Percentiles rank a stretch among this genome's conserved stretches.
Evolutionary conservation across 2,888 invertebrate species (phyloP).

Genomic region (Autographa gamma): DNA sequence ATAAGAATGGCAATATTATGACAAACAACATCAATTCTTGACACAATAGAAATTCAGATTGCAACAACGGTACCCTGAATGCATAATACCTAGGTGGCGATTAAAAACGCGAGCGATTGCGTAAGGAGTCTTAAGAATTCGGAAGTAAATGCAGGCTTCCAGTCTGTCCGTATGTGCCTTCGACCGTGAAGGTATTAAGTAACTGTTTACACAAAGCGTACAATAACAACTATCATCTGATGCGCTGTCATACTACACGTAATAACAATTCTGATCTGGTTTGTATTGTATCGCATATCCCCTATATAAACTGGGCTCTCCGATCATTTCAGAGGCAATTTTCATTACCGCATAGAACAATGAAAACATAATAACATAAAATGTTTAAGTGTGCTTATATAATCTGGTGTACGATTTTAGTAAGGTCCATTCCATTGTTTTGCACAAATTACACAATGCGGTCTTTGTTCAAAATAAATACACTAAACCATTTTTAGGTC

Average conservation of each 20-base stretch:
- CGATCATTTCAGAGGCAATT: background rate
- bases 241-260: slow-evolving; percentile 29
- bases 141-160: slow-evolving; percentile 80
- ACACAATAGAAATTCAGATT: slow-evolving; percentile 57
- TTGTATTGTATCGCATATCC: slow-evolving; percentile 15
- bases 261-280: slow-evolving; percentile 15
- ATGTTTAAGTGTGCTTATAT: slow-evolving; percentile 5
- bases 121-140: slow-evolving; percentile 69
- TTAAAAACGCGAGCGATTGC: slow-evolving; percentile 58
- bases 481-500: slow-evolving; percentile 18
- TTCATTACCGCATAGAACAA: slow-evolving; percentile 4
- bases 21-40: slow-evolving; percentile 40
- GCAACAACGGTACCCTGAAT: slow-evolving; percentile 50
- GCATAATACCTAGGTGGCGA: slow-evolving; percentile 51
- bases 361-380: background rate
- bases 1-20: slow-evolving; percentile 46
- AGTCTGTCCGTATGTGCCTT: slow-evolving; percentile 66
- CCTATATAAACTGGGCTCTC: slow-evolving; percentile 1
- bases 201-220: slow-evolving; percentile 66
- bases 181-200: slow-evolving; percentile 73
- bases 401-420: slow-evolving; percentile 25
- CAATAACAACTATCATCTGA: slow-evolving; percentile 41
- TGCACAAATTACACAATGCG: slow-evolving; percentile 27
- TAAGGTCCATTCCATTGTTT: slow-evolving; percentile 29
- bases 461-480: slow-evolving; percentile 37